A percentile compares a stretch with the other conserved stretches of the same genome.
Evolutionary conservation across 1,140 invertebrate species (phyloP).

Genomic region (Xylocopa sonorina): DNA sequence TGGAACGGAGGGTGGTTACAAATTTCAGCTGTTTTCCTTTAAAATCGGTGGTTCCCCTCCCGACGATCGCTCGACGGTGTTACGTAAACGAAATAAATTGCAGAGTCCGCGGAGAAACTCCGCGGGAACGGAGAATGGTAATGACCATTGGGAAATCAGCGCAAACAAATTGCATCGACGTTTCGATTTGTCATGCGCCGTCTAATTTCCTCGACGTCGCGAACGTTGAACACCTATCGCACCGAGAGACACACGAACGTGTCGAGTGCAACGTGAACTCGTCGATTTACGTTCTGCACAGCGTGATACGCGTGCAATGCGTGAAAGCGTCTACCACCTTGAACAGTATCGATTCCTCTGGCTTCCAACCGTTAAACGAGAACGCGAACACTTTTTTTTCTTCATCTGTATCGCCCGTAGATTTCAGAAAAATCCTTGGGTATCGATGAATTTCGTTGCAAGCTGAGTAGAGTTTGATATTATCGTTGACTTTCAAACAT

Average conservation of each 20-base stretch:
- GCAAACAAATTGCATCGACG: conserved; percentile 33
- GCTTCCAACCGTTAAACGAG: background rate
- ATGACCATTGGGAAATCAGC: conserved; percentile 36
- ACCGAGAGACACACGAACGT: background rate
- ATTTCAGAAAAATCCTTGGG: no score
- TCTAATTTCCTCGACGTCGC: background rate
- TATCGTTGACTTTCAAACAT: background rate
- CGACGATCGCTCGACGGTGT: no score
- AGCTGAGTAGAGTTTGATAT: no score
- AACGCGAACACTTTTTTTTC: no score
- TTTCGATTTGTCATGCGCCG: background rate
- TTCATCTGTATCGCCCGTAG: no score
- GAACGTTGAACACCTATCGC: no score
- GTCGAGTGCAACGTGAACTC: conserved; percentile 22
- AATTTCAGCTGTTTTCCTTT: background rate
- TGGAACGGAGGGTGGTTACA: background rate
- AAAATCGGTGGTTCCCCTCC: background rate
- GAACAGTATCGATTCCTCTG: background rate
- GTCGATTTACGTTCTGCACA: background rate
- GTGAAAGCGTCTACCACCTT: background rate
- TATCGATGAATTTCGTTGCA: no score
- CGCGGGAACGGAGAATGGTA: background rate
- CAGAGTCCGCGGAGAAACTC: background rate
- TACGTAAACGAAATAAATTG: background rate
- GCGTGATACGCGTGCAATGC: background rate